phyloP scores from a whole-genome alignment of 2,113 vertebrate genomes.

The Mugil cephalus region DNA sequence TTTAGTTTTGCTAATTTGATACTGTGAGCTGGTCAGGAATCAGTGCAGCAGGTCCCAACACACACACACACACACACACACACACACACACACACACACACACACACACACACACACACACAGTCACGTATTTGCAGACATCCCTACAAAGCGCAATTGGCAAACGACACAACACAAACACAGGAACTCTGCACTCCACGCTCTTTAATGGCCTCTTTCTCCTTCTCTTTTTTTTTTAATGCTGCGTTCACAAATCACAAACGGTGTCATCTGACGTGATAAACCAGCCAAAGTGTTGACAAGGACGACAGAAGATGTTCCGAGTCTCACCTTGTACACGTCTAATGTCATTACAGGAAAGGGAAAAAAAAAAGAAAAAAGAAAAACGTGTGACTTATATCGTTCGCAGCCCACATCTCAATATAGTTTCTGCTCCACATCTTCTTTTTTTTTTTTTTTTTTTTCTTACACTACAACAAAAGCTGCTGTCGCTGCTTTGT shows the following conservation, averaged over 20 bases:
- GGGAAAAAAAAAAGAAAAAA: not conserved
- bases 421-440: conserved; percentile 26
- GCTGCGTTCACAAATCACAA: conserved; percentile 44
- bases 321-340: conserved; percentile 5
- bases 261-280: conserved; percentile 13
- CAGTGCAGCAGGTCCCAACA: conserved; percentile 61
- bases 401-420: not conserved
- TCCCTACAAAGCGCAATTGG: conserved; percentile 53
- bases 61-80: conserved; percentile 33
- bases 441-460: not conserved
- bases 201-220: conserved; percentile 4
- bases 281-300: conserved; percentile 21
- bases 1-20: conserved; percentile 74
- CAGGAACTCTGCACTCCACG: conserved; percentile 7
- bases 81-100: conserved; percentile 42
- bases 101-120: conserved; percentile 30
- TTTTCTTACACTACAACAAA: not conserved
- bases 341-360: not conserved
- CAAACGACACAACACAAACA: conserved; percentile 47
- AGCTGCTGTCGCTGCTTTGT: conserved; percentile 24
- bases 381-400: conserved; percentile 12
- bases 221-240: conserved; percentile 1
- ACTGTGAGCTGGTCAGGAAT: conserved; percentile 66
- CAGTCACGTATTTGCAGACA: conserved; percentile 45
- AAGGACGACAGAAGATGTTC: conserved; percentile 4